Evolutionary conservation across 2,113 vertebrate species (phyloP).

Genomic region (Cervus canadensis): DNA sequence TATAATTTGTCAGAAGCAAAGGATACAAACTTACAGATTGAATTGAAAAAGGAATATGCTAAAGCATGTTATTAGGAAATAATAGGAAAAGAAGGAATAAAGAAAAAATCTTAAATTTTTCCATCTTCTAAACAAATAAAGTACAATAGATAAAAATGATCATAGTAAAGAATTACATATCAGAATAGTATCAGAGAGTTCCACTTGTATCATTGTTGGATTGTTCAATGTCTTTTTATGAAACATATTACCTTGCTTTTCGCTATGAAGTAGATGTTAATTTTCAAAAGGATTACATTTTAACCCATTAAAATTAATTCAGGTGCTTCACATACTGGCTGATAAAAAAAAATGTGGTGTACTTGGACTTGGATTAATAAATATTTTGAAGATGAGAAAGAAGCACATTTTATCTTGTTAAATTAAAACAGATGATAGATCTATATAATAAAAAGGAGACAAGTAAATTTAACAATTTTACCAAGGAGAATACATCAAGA

Average conservation of each 20-base stretch:
- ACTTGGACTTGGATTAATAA: conserved; percentile 44
- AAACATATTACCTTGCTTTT: background rate
- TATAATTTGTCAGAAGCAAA: background rate
- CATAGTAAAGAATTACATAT: background rate
- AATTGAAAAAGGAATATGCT: background rate
- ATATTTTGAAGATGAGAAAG: conserved; percentile 12
- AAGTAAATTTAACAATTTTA: background rate
- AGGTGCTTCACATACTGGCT: background rate
- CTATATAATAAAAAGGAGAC: conserved; percentile 2
- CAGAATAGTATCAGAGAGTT: background rate
- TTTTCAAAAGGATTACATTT: conserved; percentile 50
- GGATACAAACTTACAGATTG: background rate
- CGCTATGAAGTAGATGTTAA: conserved; percentile 2
- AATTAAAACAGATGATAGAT: conserved; percentile 33
- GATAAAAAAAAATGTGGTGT: conserved; percentile 43
- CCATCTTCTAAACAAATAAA: background rate
- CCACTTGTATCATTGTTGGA: background rate
- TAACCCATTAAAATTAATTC: conserved; percentile 53
- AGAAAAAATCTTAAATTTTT: background rate
- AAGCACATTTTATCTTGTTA: background rate
- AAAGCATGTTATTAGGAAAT: background rate
- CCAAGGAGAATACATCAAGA: background rate
- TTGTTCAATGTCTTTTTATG: background rate
- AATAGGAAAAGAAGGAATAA: background rate
- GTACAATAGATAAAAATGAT: background rate